Base-by-base conservation (phyloP, 1,140 invertebrate species). In the Monomorium pharaonis region DNA sequence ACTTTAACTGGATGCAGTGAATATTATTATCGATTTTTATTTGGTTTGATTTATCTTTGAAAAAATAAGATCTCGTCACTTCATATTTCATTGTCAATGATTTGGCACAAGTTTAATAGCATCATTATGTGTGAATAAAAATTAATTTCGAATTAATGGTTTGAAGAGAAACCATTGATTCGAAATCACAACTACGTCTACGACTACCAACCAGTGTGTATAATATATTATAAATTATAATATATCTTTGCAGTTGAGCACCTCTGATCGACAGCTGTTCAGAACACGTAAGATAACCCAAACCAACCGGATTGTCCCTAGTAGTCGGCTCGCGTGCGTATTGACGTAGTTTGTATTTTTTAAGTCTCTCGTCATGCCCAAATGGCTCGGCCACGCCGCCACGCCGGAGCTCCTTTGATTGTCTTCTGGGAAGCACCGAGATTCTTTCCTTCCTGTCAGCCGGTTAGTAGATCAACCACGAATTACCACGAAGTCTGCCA, bases 201-300 rank as follows among this genome's bases (percentile, higher is more conserved):
- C n/a, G n/a, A n/a, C n/a, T n/a, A n/a, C n/a, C n/a, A n/a, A n/a
- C n/a, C n/a, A n/a, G n/a, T n/a, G n/a, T n/a, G n/a, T n/a, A n/a
- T n/a, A n/a, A n/a, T n/a, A n/a, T n/a, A n/a, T 7, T 18, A 12
- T 16, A n/a, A 12, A 10, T 24, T 33, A 37, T 70, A 54, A 88
- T 88, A 89, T 60, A 51, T 76, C 33, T 24, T 62, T 27, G 77
- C 58, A 76, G 83, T 93, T 94, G 93, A 93, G 93, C 92, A 91
- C 91, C 92, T 78, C 93, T 94, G 90, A 86, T 87, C 88, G 92
- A 93, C 93, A 94, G 93, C 93, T 94, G 93, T 92, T 93, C 60
- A 33, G 75, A 84, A 83, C 89, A 91, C 90, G 85, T 91, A 89
- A 93, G 93, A 93, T 93, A 93, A 93, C 91, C 92, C 74, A 93